Percentiles rank a stretch among this genome's conserved stretches.
Conservation (phyloP, 1,140 invertebrate species). For the Laupala kohalensis region DNA sequence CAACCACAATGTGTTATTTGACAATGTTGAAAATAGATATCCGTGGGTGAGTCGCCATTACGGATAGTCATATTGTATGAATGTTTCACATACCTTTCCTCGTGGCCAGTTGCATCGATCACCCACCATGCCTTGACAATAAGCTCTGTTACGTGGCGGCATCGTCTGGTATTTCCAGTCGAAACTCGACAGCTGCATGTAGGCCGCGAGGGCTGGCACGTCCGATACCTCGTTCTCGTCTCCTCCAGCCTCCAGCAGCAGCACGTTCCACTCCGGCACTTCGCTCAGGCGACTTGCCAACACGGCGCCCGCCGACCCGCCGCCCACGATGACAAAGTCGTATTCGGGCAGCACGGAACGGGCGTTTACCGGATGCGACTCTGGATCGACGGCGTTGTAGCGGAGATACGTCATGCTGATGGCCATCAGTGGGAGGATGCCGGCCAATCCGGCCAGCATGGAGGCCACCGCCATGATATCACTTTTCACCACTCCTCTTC, state of each 20-base stretch:
- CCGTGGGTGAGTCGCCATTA: too few species aligned
- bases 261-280: conserved; percentile 59
- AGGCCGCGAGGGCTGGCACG: conserved; percentile 59
- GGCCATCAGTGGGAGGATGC: conserved; percentile 63
- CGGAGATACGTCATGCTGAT: conserved; percentile 66
- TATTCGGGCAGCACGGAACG: conserved; percentile 52
- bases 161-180: conserved; percentile 90
- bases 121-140: conserved; percentile 69
- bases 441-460: conserved; percentile 27
- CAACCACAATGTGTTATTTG: too few species aligned
- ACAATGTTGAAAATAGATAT: too few species aligned
- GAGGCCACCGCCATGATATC: conserved; percentile 13
- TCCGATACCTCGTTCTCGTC: conserved; percentile 71
- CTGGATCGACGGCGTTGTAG: conserved; percentile 68
- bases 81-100: conserved; percentile 38
- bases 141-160: conserved; percentile 49
- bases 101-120: conserved; percentile 78
- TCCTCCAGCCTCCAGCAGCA: conserved; percentile 70
- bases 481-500: too few species aligned
- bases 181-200: conserved; percentile 61
- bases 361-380: conserved; percentile 56
- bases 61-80: too few species aligned
- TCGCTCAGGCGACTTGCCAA: conserved; percentile 78
- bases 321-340: conserved; percentile 79
- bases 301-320: conserved; percentile 83